These are phyloP conservation scores for Sciaenops ocellatus DNA, from an alignment of 2,797 vertebrate species.

Conservation along the genomic window DNA sequence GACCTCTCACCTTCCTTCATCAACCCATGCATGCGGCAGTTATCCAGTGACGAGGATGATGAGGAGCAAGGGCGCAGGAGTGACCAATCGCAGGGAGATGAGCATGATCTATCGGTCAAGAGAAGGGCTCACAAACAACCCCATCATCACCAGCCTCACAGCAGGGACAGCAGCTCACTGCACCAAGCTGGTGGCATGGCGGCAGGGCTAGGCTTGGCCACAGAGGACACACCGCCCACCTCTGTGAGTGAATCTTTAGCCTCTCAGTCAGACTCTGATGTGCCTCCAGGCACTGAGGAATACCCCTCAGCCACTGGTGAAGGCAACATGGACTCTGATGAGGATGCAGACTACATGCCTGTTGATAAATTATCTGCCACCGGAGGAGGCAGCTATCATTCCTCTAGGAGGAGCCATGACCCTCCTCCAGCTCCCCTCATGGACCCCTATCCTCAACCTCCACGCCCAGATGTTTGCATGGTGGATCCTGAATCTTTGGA, in stretches of 20 bases:
- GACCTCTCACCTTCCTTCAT: slow-evolving; percentile 98
- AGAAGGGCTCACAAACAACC: slow-evolving; percentile 83
- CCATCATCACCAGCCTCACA: slow-evolving; percentile 66
- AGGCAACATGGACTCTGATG: slow-evolving; percentile 94
- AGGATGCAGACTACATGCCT: slow-evolving; percentile 95
- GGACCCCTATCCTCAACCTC: slow-evolving; percentile 91
- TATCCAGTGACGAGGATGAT: slow-evolving; percentile 91
- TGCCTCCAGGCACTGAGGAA: slow-evolving; percentile 92
- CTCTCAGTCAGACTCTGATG: slow-evolving; percentile 96
- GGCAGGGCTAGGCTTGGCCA: slow-evolving; percentile 77
- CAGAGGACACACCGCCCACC: slow-evolving; percentile 96
- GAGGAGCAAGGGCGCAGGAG: slow-evolving; percentile 86
- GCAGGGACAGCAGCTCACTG: slow-evolving; percentile 71
- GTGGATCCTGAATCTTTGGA: slow-evolving; percentile 93
- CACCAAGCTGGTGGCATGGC: slow-evolving; percentile 84
- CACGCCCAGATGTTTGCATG: slow-evolving; percentile 98
- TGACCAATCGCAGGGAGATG: slow-evolving; percentile 82
- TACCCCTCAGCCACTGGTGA: slow-evolving; percentile 93
- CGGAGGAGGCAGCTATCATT: slow-evolving; percentile 84
- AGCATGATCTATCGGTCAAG: slow-evolving; percentile 87
- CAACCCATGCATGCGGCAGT: slow-evolving; percentile 91
- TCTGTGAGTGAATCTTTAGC: slow-evolving; percentile 95
- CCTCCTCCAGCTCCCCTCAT: slow-evolving; percentile 90
- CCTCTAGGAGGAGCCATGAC: slow-evolving; percentile 87
- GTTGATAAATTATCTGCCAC: slow-evolving; percentile 90